Evolutionary conservation across 2,797 vertebrate species (phyloP).

Genomic region (Pseudochirops corinnae): DNA sequence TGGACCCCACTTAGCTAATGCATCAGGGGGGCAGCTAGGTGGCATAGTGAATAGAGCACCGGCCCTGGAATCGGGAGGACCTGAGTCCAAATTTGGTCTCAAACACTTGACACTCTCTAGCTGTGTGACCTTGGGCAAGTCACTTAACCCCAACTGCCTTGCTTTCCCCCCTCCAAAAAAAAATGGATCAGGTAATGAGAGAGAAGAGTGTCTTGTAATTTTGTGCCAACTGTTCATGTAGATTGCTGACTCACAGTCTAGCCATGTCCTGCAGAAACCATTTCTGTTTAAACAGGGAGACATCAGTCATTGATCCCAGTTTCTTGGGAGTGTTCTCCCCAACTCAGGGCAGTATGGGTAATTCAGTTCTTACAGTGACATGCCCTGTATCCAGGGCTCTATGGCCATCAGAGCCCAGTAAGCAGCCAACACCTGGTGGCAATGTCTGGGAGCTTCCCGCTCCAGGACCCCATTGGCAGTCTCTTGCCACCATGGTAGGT

Average conservation of each 20-base stretch:
- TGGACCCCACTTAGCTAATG: background rate
- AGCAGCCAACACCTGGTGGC: no score
- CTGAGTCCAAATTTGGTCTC: no score
- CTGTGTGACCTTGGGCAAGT: no score
- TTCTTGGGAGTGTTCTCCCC: background rate
- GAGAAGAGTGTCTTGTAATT: rapidly evolving
- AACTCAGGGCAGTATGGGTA: background rate
- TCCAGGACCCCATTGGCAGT: background rate
- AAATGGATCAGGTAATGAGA: background rate
- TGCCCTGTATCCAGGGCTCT: rapidly evolving
- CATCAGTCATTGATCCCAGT: background rate
- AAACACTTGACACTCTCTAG: no score
- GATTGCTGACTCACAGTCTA: background rate
- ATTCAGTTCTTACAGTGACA: rapidly evolving
- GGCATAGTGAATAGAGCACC: no score
- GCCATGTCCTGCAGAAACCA: background rate
- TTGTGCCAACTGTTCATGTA: background rate
- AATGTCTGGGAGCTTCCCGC: background rate
- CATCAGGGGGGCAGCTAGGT: no score
- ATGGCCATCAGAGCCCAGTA: background rate
- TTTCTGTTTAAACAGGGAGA: background rate
- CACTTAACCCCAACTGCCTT: no score
- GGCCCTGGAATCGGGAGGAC: no score
- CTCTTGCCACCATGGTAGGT: background rate
- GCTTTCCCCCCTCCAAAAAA: no score